These are phyloP conservation scores for Heliconius charithonia DNA, from an alignment of 2,888 invertebrate genomes.

Conservation along the genomic window DNA sequence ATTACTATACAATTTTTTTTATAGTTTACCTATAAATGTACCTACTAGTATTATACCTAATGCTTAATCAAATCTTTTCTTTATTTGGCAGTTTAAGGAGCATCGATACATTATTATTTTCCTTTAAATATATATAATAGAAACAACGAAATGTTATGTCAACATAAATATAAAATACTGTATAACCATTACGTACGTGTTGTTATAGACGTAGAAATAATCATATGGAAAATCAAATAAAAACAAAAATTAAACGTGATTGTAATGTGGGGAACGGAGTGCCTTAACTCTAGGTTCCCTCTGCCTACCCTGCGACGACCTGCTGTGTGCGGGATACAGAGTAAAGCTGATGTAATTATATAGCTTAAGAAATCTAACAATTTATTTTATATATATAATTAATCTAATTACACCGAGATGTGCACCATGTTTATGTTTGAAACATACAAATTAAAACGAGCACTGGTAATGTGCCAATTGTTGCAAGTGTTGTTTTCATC, in stretches of 20 bases:
- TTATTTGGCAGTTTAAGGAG: too few species aligned
- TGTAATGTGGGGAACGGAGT: neutral
- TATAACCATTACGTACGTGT: neutral
- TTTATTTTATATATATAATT: neutral
- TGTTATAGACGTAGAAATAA: neutral
- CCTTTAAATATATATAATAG: too few species aligned
- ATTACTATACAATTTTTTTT: neutral
- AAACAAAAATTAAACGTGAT: neutral
- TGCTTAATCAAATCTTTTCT: too few species aligned
- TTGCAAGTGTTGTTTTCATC: slow-evolving; percentile 14
- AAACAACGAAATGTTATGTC: too few species aligned
- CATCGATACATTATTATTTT: too few species aligned
- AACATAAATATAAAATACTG: neutral
- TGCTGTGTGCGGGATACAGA: too few species aligned
- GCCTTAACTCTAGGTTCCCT: too few species aligned
- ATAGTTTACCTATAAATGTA: neutral
- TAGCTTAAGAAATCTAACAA: neutral
- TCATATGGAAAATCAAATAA: neutral
- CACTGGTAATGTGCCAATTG: slow-evolving; percentile 11
- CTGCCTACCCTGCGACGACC: too few species aligned
- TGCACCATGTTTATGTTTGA: neutral
- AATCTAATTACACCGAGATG: neutral
- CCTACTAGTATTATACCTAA: too few species aligned
- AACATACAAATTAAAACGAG: slow-evolving; percentile 1
- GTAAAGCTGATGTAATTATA: neutral